Base-by-base conservation (phyloP, 2,113 vertebrate species). In the Eurystomus gularis region DNA sequence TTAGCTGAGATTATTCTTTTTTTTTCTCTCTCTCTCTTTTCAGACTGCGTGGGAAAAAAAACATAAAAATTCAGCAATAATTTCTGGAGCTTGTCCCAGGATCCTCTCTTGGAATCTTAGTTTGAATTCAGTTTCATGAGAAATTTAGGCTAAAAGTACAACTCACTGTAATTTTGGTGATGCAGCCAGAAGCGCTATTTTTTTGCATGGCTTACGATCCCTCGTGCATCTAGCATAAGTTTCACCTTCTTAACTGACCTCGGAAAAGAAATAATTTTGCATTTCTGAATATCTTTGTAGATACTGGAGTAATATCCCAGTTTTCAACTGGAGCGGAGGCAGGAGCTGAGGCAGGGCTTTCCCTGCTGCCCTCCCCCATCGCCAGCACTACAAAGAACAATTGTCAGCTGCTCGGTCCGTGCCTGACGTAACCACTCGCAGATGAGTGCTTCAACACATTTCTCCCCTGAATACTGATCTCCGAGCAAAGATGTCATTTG, bases 381-480 rank as follows among this genome's bases (percentile, higher is more conserved):
- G 29, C 90, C 9, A 42, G 81, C 77, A 55, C 42, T 11, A 96
- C 89, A 96, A 96, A 89, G 89, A 84, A 73, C 69, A 18, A 52
- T 83, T 88, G 72, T 88, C 42, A 76, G 42, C 79, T 35, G 8
- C 35, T 31, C 18, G 94, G 92, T 62, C 83, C 75, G 76, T 29
- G 77, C 76, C 82, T 17, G 46, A 25, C 0, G 3, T 76, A 72
- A 93, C 91, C 81, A 90, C 91, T 3, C 69, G 33, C 66, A 91
- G 73, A 68, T 64, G 89, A 83, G 81, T 23, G 81, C 81, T 89
- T 26, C 65, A 12, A 1, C 42, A 39, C 57, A 25, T 66, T 92
- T 51, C 86, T 73, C 62, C 51, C 70, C 17, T 39, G 20, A 79
- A 55, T 4, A 3, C 55, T 65, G 65, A 81, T 39, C 40, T 76